Evolutionary conservation across 2,113 vertebrate genomes (phyloP), one percentile per base, ranked within the genome.

Genomic region (Beaufortia kweichowensis): DNA sequence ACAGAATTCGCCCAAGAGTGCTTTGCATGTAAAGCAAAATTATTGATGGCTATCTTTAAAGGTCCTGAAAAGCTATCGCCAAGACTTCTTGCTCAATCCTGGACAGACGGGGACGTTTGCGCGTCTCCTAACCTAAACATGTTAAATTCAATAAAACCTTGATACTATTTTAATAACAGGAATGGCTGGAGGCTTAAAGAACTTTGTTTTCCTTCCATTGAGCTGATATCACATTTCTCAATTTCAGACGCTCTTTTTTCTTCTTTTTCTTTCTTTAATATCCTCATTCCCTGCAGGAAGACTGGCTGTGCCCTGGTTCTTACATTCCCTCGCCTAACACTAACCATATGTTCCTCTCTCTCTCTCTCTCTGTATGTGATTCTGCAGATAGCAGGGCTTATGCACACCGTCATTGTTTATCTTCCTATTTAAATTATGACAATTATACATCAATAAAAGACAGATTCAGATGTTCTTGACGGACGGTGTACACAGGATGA

Each of bases 101-200:
- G 53, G 55, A 68, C 78, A 64, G 29, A 82, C 76, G 79, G 78
- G 68, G 81, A 79, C 21, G 50, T 84, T 86, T 85, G 85, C 68
- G 83, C 67, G 79, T 82, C 83, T 80, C 70, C 53, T 80, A 86
- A 83, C 55, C 84, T 89, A 91, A 91, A 90, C 89, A 92, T 85
- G 86, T 87, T 90, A 82, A 89, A 93, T 89, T 92, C 87, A 92
- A 92, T 91, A 89, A 91, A 89, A 86, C 84, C 79, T 63, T 86
- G 86, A 89, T 90, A 87, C 84, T 85, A 79, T 87, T 91, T 90
- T 89, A 91, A 90, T 89, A 90, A 90, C 85, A 90, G 83, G 87
- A 90, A 91, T 90, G 80, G 84, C 88, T 87, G 71, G 83, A 78
- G 82, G 89, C 89, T 88, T 84, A 87, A 88, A 88, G 85, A 86